These are phyloP conservation scores for Meleagris gallopavo DNA, from an alignment of 2,113 vertebrate species.

Conservation along the genomic window DNA sequence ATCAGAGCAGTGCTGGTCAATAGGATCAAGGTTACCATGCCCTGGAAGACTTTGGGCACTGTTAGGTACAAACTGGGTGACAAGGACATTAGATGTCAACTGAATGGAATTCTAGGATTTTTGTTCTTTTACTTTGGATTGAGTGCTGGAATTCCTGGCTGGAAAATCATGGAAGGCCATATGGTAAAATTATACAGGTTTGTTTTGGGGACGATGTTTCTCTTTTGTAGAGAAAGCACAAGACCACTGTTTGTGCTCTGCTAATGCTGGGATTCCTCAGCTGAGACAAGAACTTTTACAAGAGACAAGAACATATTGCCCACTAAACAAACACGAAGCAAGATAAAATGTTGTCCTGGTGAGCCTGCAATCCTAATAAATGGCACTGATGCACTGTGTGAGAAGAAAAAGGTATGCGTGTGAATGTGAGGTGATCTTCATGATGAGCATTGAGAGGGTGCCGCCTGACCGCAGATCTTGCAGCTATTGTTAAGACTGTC, in stretches of 20 bases:
- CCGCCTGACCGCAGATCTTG: neutral
- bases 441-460: neutral
- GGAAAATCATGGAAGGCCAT: neutral
- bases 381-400: accelerated
- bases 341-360: neutral
- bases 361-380: neutral
- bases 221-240: neutral
- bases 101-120: neutral
- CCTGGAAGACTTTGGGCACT: constrained; percentile 52
- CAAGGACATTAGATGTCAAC: constrained; percentile 49
- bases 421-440: accelerated
- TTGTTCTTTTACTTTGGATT: neutral
- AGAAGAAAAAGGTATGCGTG: neutral
- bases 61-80: constrained; percentile 18
- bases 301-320: neutral
- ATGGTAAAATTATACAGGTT: neutral
- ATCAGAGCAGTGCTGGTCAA: constrained; percentile 78
- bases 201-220: neutral
- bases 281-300: neutral
- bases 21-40: constrained; percentile 68
- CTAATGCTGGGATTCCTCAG: neutral
- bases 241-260: neutral
- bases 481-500: neutral
- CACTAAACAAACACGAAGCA: neutral
- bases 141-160: neutral